Conservation (phyloP, 1,140 invertebrate genomes). For the Ephestia elutella region DNA sequence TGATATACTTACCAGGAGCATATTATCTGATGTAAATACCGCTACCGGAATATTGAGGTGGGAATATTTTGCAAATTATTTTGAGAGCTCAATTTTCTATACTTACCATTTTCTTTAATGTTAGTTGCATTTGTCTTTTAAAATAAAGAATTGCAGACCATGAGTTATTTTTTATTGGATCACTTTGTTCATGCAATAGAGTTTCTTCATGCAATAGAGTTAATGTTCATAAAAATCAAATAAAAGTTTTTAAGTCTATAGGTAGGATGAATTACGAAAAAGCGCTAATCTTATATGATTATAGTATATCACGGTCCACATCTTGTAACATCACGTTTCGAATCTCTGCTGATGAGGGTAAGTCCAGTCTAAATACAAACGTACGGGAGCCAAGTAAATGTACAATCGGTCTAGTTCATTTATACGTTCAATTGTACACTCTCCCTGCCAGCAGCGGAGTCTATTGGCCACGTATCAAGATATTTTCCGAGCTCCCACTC, state of each 20-base stretch:
- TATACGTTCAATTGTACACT: neutral
- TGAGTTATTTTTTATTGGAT: no score
- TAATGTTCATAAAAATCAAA: no score
- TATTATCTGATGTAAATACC: neutral
- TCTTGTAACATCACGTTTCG: neutral
- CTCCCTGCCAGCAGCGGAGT: neutral
- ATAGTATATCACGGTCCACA: neutral
- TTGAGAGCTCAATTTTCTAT: no score
- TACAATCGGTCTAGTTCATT: neutral
- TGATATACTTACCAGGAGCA: neutral
- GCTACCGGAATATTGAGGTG: neutral
- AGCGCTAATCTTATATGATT: neutral
- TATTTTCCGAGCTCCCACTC: conserved; percentile 22
- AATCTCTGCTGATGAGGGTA: neutral
- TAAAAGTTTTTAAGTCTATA: no score
- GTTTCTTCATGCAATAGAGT: no score
- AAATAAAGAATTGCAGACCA: no score
- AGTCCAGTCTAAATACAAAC: neutral
- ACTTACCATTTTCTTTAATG: no score
- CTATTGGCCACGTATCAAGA: conserved; percentile 23
- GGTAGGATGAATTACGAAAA: neutral
- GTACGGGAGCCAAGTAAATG: neutral
- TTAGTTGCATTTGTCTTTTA: no score
- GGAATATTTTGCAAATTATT: neutral
- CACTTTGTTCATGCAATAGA: no score